phyloP scores from a whole-genome alignment of 1,140 invertebrate genomes.

The Caenorhabditis latens region DNA sequence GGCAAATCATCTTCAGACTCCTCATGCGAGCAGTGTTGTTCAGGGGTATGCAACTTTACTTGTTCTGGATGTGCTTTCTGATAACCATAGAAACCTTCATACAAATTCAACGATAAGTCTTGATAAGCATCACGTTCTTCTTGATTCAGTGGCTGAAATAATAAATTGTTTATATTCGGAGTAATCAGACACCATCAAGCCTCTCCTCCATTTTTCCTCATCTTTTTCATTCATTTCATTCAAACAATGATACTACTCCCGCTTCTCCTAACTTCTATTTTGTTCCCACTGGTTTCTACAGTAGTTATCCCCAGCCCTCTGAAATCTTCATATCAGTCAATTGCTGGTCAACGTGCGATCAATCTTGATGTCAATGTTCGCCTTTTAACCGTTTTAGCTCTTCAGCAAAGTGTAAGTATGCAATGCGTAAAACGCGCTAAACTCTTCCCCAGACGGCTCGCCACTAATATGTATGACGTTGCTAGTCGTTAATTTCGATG shows the following conservation, averaged over 20 bases:
- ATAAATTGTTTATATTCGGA: slow-evolving; percentile 33
- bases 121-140: slow-evolving; percentile 70
- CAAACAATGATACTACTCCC: not conserved
- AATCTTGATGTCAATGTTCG: slow-evolving; percentile 65
- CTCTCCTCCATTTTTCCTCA: not conserved
- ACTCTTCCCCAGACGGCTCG: not conserved
- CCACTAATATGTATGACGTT: not conserved
- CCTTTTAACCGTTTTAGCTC: slow-evolving; percentile 61
- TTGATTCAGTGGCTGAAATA: slow-evolving; percentile 68
- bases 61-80: not conserved
- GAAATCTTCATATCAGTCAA: slow-evolving; percentile 43
- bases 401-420: slow-evolving; percentile 63
- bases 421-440: not conserved
- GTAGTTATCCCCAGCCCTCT: slow-evolving; percentile 20
- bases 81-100: slow-evolving; percentile 65
- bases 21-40: not conserved
- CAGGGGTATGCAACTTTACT: not conserved
- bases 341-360: slow-evolving; percentile 61
- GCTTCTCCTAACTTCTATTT: not conserved
- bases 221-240: not conserved
- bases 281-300: not conserved
- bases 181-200: slow-evolving; percentile 1
- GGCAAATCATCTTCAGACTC: not conserved
- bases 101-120: slow-evolving; percentile 69
- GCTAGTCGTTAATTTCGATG: not conserved